Evolutionary conservation across 2,797 vertebrate genomes (phyloP).

Genomic region (Oreochromis grahami): DNA sequence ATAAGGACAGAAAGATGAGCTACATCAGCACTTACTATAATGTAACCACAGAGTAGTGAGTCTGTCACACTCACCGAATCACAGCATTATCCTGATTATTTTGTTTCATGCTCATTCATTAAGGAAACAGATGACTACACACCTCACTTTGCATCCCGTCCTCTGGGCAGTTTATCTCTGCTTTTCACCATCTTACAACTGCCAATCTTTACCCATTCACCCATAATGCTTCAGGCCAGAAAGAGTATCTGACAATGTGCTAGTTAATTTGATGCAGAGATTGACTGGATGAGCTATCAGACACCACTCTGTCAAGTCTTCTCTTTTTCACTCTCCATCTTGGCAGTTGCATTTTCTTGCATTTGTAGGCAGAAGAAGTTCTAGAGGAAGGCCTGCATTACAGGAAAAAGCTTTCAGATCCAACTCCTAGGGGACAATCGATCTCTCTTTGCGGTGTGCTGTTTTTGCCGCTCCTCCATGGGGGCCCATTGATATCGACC

Average conservation of each 20-base stretch:
- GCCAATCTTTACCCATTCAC: conserved; percentile 8
- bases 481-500: conserved; percentile 55
- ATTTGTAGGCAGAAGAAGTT: conserved; percentile 55
- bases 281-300: conserved; percentile 53
- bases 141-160: conserved; percentile 15
- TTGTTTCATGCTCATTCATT: conserved; percentile 37
- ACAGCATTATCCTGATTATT: conserved; percentile 42
- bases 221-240: conserved; percentile 17
- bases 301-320: conserved; percentile 29
- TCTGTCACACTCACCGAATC: conserved; percentile 41
- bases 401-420: conserved; percentile 60
- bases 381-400: conserved; percentile 44
- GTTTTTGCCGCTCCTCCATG: conserved; percentile 46
- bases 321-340: conserved; percentile 31
- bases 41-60: conserved; percentile 37
- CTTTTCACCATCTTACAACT: neutral
- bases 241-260: conserved; percentile 45
- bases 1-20: conserved; percentile 39
- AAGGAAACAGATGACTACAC: conserved; percentile 42
- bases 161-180: conserved; percentile 11
- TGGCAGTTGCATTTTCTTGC: conserved; percentile 36
- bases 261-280: conserved; percentile 53
- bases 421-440: conserved; percentile 52
- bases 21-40: conserved; percentile 50
- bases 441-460: conserved; percentile 54